phyloP scores from a whole-genome alignment of 2,113 vertebrate genomes.

The Cynopterus brachyotis region DNA sequence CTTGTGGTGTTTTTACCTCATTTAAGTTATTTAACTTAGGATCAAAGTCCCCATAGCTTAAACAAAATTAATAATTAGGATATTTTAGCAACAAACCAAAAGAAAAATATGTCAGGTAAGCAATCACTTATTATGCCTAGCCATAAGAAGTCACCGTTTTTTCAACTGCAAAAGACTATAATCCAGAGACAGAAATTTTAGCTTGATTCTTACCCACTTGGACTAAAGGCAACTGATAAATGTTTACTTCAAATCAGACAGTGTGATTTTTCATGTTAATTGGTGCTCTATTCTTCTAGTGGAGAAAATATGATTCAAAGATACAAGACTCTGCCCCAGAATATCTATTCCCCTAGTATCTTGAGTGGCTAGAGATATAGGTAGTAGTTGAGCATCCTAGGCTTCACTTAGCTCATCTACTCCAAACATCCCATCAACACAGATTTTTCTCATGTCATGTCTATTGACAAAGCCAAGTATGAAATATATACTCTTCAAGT shows the following conservation, averaged over 20 bases:
- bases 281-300: background rate
- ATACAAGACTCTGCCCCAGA: background rate
- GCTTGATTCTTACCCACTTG: conserved; percentile 6
- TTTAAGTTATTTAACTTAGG: background rate
- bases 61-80: conserved; percentile 41
- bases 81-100: background rate
- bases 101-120: conserved; percentile 10
- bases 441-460: background rate
- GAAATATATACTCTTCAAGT: background rate
- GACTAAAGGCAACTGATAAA: background rate
- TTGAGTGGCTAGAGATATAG: background rate
- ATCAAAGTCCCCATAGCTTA: background rate
- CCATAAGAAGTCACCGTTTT: background rate
- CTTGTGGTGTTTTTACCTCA: background rate
- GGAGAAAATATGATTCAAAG: conserved; percentile 34
- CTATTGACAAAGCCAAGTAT: background rate
- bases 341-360: background rate
- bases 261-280: background rate
- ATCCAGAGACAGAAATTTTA: background rate
- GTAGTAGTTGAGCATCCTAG: background rate
- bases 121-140: background rate
- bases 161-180: background rate
- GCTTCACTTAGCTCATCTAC: background rate
- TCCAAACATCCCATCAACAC: background rate
- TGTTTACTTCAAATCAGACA: background rate